phyloP scores from a whole-genome alignment of 2,797 vertebrate species.

The Lacerta viridis region DNA sequence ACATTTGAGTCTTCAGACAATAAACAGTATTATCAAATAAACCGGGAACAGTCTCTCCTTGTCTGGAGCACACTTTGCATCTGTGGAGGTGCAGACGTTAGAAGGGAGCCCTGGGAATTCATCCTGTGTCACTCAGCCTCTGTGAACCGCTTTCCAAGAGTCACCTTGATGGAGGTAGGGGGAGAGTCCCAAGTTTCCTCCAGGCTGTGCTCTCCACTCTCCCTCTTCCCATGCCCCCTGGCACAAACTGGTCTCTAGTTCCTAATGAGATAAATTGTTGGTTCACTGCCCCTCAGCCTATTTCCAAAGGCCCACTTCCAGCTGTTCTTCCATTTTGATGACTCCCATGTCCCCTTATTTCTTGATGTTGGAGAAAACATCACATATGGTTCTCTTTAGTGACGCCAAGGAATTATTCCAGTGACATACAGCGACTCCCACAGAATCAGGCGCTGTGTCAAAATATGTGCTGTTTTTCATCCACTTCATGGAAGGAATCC shows the following conservation, averaged over 20 bases:
- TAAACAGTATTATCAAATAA: conserved; percentile 95
- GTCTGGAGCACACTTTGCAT: not conserved
- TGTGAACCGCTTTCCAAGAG: not conserved
- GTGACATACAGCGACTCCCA: not conserved
- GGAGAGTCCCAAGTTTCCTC: not conserved
- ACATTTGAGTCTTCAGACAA: conserved; percentile 85
- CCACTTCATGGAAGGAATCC: not conserved
- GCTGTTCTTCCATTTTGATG: not conserved
- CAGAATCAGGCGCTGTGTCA: not conserved
- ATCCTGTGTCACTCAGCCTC: not conserved
- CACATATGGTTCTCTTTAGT: not conserved
- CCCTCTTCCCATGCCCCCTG: not conserved
- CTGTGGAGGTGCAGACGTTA: not conserved
- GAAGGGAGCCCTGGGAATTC: not conserved
- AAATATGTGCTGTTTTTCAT: not conserved
- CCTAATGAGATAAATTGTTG: not conserved
- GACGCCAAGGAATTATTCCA: not conserved
- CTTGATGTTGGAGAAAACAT: not conserved
- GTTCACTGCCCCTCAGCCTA: not conserved
- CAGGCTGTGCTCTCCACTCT: not conserved
- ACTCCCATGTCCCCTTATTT: not conserved
- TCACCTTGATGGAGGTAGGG: not conserved
- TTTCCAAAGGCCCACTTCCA: not conserved
- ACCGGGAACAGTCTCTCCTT: conserved; percentile 43
- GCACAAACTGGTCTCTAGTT: not conserved